Evolutionary conservation across 1,140 invertebrate genomes (phyloP).

Genomic region (Pygmarrhopalites habei): DNA sequence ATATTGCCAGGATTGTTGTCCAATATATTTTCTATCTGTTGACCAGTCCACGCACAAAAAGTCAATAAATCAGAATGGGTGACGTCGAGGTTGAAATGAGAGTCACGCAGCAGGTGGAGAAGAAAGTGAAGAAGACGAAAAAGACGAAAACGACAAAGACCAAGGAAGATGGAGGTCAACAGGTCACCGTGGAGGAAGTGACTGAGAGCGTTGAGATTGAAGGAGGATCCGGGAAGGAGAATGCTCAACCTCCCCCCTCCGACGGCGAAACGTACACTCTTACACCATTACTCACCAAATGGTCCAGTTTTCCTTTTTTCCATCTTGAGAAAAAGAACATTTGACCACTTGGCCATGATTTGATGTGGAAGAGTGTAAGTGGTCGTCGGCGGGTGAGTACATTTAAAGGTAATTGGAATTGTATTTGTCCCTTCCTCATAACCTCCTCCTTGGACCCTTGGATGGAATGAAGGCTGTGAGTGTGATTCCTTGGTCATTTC

Average conservation of each 20-base stretch:
- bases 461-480: no score
- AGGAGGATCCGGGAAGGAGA: conserved; percentile 25
- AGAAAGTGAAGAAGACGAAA: conserved; percentile 81
- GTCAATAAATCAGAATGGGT: conserved; percentile 53
- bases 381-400: no score
- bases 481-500: no score
- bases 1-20: no score
- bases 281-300: not conserved
- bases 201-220: conserved; percentile 44
- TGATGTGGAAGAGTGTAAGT: no score
- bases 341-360: no score
- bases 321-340: no score
- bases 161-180: conserved; percentile 52
- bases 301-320: no score
- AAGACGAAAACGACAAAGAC: conserved; percentile 61
- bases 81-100: conserved; percentile 78
- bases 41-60: not conserved
- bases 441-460: no score
- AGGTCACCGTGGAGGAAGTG: conserved; percentile 68
- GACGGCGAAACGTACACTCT: conserved; percentile 36
- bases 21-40: not conserved
- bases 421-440: no score
- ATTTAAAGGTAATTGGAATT: no score
- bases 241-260: conserved; percentile 22
- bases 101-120: conserved; percentile 56